A percentile compares a stretch with the other conserved stretches of the same genome.
phyloP scores from a whole-genome alignment of 2,888 invertebrate genomes.

The Drosophila kokeensis region DNA sequence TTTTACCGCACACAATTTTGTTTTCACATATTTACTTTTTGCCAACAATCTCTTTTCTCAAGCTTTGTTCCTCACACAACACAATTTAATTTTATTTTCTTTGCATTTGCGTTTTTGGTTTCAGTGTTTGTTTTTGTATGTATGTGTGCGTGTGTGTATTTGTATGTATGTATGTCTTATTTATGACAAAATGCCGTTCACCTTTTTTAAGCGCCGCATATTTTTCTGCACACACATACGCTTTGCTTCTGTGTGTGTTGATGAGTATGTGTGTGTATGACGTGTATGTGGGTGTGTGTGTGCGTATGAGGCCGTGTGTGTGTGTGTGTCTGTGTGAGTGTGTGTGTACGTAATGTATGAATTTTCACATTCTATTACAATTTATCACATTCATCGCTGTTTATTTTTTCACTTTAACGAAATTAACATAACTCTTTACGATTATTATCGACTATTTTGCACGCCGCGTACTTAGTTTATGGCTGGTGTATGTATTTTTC shows the following conservation, averaged over 20 bases:
- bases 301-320: slow-evolving; percentile 33
- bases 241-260: slow-evolving; percentile 49
- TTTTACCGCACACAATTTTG: slow-evolving; percentile 65
- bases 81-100: slow-evolving; percentile 26
- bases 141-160: slow-evolving; percentile 7
- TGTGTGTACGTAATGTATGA: slow-evolving; percentile 47
- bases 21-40: slow-evolving; percentile 33
- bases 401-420: slow-evolving; percentile 46
- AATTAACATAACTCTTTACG: slow-evolving; percentile 33
- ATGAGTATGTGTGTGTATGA: slow-evolving; percentile 39
- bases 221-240: slow-evolving; percentile 80
- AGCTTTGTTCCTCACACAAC: slow-evolving; percentile 25
- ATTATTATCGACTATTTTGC: slow-evolving; percentile 62
- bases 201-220: slow-evolving; percentile 83
- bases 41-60: slow-evolving; percentile 18
- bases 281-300: slow-evolving; percentile 32
- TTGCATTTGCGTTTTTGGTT: slow-evolving; percentile 30
- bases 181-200: slow-evolving; percentile 79
- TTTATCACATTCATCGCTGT: slow-evolving; percentile 74
- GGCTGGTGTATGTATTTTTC: slow-evolving; percentile 57
- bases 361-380: slow-evolving; percentile 77
- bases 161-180: slow-evolving; percentile 36
- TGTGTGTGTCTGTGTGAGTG: slow-evolving; percentile 33
- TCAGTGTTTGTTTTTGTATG: slow-evolving; percentile 11
- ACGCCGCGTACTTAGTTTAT: slow-evolving; percentile 67